These are phyloP conservation scores for Gonatopus flavifemur DNA, from an alignment of 1,140 invertebrate genomes.

Conservation along the genomic window DNA sequence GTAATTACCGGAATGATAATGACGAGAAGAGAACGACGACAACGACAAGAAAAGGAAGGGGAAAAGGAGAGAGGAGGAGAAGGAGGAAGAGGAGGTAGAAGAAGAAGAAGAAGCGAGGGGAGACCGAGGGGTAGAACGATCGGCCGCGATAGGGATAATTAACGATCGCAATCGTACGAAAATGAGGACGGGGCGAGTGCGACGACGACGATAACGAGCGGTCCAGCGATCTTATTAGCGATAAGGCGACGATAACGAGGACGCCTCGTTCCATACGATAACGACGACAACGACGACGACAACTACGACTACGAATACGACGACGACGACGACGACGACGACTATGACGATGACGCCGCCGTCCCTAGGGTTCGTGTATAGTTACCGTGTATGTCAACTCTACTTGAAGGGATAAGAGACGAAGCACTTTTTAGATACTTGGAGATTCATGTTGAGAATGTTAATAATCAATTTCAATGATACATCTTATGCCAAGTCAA, in stretches of 20 bases:
- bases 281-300: no score
- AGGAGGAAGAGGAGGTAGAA: conserved; percentile 8
- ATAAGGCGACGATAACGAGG: conserved; percentile 55
- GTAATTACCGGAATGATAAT: conserved; percentile 56
- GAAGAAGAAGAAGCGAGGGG: neutral
- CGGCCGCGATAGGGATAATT: conserved; percentile 53
- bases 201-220: conserved; percentile 55
- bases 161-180: conserved; percentile 56
- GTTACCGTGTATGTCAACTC: no score
- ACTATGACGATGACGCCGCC: no score
- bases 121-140: conserved; percentile 35
- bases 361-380: no score
- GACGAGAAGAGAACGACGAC: conserved; percentile 34
- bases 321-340: no score
- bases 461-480: no score
- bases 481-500: no score
- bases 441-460: no score
- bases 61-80: conserved; percentile 1
- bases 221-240: conserved; percentile 54
- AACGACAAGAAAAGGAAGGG: neutral
- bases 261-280: conserved; percentile 51
- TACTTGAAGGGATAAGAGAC: no score
- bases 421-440: no score
- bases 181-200: conserved; percentile 48
- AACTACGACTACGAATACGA: no score